Evolutionary conservation across 2,113 vertebrate genomes (phyloP).

Genomic region (Panthera uncia): DNA sequence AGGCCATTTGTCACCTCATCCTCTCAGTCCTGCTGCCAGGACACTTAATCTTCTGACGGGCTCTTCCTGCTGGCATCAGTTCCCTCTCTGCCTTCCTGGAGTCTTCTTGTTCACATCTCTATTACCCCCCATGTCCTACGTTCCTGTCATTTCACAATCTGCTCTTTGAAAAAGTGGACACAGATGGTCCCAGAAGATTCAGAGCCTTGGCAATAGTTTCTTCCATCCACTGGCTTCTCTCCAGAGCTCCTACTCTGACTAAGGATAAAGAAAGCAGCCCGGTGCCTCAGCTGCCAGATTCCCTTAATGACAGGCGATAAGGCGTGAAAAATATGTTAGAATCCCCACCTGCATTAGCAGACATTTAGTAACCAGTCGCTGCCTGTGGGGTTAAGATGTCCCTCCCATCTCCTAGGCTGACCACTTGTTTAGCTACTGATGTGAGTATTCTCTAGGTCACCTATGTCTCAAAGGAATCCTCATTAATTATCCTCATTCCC

Average conservation of each 20-base stretch:
- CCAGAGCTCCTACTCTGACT: neutral
- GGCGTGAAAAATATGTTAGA: neutral
- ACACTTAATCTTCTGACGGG: neutral
- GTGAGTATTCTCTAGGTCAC: neutral
- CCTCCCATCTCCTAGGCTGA: neutral
- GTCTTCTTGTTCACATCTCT: slow-evolving; percentile 25
- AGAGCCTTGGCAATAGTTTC: neutral
- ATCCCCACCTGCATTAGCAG: neutral
- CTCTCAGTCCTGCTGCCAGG: slow-evolving; percentile 44
- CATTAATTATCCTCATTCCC: neutral
- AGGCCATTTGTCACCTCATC: slow-evolving; percentile 49
- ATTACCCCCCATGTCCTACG: neutral
- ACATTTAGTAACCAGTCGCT: too few species aligned
- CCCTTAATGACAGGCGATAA: neutral
- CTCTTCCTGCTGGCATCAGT: neutral
- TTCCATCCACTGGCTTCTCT: neutral
- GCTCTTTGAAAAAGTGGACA: neutral
- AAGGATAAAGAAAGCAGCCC: neutral
- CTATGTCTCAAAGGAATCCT: neutral
- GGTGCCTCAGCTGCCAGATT: neutral
- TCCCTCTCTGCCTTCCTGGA: neutral
- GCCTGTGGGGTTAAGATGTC: neutral
- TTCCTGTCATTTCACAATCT: neutral
- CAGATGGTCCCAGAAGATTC: slow-evolving; percentile 30
- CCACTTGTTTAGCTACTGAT: neutral